Evolutionary conservation across 2,113 vertebrate genomes (phyloP), one percentile per base, ranked within the genome.

Genomic region (Triplophysa rosa): DNA sequence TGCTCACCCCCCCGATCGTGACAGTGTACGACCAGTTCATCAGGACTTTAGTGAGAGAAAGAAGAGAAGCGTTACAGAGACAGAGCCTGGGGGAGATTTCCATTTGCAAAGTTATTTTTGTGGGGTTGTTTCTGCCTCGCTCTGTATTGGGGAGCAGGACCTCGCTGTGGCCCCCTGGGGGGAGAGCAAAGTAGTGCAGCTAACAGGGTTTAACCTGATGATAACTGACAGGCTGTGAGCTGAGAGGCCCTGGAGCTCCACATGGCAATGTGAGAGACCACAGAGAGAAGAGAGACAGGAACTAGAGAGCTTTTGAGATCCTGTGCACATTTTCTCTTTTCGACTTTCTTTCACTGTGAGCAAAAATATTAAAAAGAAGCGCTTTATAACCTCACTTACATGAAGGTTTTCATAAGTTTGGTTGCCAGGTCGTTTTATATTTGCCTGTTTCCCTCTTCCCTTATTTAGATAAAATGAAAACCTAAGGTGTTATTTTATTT

Each of bases 201-300:
- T 54, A 17, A 64, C 23, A 42, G 42, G 61, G 23, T 67, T 16
- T 78, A 81, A 83, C 62, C 1, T 69, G 73, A 83, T 80, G 24
- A 65, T 70, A 21, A 71, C 65, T 80, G 73, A 85, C 74, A 75
- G 65, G 47, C 61, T 72, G 23, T 33, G 45, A 40, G 67, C 56
- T 61, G 7, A 82, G 67, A 85, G 14, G 62, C 68, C 72, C 73
- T 65, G 56, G 67, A 83, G 84, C n/a, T 56, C 37, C 63, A 33
- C 24, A 37, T 59, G 66, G 33, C 14, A 37, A 3, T 33, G 52
- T 21, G 21, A 70, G 24, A 74, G 67, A 67, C 23, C 19, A 61
- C 40, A 63, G 45, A 47, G 33, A 23, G 64, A 42, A 6, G 78
- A 82, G 37, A 56, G 23, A 45, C 2, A 64, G n/a, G 45, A 69